These are phyloP conservation scores for Paedocypris sp. DNA, from an alignment of 2,113 vertebrate genomes.

Conservation along the genomic window DNA sequence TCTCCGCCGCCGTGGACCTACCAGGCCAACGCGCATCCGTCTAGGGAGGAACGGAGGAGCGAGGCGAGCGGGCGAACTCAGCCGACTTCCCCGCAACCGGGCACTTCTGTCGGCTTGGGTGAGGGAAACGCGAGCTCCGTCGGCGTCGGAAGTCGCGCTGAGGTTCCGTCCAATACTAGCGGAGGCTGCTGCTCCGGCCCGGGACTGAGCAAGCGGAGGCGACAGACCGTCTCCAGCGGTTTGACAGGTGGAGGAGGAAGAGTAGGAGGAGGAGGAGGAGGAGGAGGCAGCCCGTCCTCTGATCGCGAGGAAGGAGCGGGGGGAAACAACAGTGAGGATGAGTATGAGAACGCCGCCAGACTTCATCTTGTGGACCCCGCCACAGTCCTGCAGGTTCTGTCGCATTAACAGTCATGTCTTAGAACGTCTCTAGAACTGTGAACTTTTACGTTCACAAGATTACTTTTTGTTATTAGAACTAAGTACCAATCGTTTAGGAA, in stretches of 20 bases:
- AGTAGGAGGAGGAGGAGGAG: slow-evolving; percentile 48
- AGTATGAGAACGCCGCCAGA: slow-evolving; percentile 76
- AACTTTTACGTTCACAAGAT: too few species aligned
- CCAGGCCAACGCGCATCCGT: slow-evolving; percentile 58
- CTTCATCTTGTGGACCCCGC: slow-evolving; percentile 74
- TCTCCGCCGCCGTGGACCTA: slow-evolving; percentile 74
- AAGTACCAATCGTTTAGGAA: too few species aligned
- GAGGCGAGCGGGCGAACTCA: slow-evolving; percentile 59
- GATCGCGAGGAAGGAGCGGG: slow-evolving; percentile 67
- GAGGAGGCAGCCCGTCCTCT: slow-evolving; percentile 54
- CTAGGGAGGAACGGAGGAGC: slow-evolving; percentile 56
- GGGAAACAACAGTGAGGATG: slow-evolving; percentile 83
- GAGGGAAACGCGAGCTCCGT: slow-evolving; percentile 49
- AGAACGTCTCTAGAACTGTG: not conserved
- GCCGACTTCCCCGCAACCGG: slow-evolving; percentile 58
- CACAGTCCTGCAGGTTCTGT: slow-evolving; percentile 72
- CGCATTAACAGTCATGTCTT: not conserved
- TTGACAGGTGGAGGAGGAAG: slow-evolving; percentile 50
- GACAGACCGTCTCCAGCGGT: slow-evolving; percentile 58
- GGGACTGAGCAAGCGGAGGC: slow-evolving; percentile 64
- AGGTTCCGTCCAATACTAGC: slow-evolving; percentile 59
- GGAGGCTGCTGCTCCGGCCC: slow-evolving; percentile 67
- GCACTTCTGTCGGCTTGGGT: slow-evolving; percentile 54
- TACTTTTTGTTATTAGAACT: too few species aligned
- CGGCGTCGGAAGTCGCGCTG: slow-evolving; percentile 54